Conservation (phyloP, 2,113 vertebrate genomes). For the Origma solitaria region DNA sequence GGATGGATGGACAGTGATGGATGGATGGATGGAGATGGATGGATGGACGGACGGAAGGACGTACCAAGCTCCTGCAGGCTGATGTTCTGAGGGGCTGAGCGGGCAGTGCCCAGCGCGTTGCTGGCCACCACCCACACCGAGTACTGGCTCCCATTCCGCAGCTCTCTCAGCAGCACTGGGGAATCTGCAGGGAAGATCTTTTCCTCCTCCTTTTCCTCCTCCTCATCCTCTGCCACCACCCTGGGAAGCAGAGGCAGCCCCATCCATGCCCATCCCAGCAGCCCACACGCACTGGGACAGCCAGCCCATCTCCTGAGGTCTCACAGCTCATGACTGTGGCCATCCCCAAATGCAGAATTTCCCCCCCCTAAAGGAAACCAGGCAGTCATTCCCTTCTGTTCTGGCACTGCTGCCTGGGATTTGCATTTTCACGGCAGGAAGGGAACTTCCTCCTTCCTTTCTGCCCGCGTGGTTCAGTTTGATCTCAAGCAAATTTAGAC, state of each 20-base stretch:
- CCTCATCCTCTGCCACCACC: background rate
- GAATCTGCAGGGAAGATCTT: background rate
- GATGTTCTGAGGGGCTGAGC: slow-evolving; percentile 10
- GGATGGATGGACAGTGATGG: too few species aligned
- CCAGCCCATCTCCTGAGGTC: accelerated
- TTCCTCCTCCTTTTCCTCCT: background rate
- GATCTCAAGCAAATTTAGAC: background rate
- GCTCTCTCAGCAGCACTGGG: slow-evolving; percentile 14
- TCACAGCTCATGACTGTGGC: accelerated
- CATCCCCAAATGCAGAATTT: accelerated
- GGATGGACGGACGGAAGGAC: accelerated
- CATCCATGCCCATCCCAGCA: accelerated
- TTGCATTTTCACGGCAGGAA: accelerated
- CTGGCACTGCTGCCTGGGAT: accelerated
- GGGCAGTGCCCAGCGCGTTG: slow-evolving; percentile 51
- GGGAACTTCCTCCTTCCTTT: background rate
- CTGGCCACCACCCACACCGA: slow-evolving; percentile 47
- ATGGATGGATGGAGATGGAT: background rate
- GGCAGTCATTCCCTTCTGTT: accelerated
- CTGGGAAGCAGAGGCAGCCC: background rate
- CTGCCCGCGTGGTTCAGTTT: accelerated
- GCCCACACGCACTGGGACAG: accelerated
- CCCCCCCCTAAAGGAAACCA: background rate
- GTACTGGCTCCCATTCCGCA: background rate
- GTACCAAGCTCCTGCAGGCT: slow-evolving; percentile 66